Conservation (phyloP, 2,113 vertebrate species). For the Syngnathoides biaculeatus region DNA sequence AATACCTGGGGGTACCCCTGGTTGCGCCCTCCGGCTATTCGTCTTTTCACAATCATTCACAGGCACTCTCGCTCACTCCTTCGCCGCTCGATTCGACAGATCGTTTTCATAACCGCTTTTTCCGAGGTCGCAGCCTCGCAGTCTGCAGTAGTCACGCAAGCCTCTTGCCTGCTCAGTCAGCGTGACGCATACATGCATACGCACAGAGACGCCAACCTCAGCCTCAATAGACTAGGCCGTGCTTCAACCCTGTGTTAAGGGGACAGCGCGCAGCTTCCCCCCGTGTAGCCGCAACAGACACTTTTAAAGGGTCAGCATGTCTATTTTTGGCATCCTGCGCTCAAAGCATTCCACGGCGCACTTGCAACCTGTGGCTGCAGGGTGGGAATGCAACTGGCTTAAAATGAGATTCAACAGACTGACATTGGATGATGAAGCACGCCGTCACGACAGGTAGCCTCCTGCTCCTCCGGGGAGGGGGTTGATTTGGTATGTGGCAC, state of each 20-base stretch:
- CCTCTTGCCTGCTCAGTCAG: constrained; percentile 72
- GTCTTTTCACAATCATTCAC: constrained; percentile 67
- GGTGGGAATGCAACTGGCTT: constrained; percentile 18
- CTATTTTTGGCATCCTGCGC: constrained; percentile 61
- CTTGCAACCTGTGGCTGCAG: constrained; percentile 55
- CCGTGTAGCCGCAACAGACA: constrained; percentile 46
- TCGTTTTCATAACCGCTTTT: constrained; percentile 88
- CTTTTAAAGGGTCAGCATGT: constrained; percentile 55
- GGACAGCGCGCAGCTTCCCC: constrained; percentile 53
- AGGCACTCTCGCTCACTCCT: constrained; percentile 36
- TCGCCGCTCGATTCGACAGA: constrained; percentile 76
- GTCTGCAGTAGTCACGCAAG: constrained; percentile 90
- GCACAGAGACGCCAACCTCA: constrained; percentile 27
- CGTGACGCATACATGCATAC: constrained; percentile 42
- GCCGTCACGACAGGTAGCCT: constrained; percentile 8
- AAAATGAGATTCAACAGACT: constrained; percentile 9
- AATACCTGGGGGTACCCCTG: not conserved
- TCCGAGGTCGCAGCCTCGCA: constrained; percentile 83
- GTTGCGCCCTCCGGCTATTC: constrained; percentile 35
- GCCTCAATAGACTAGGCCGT: constrained; percentile 48
- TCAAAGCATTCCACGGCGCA: constrained; percentile 35
- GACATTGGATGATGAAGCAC: not conserved
- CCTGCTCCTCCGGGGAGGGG: constrained; percentile 3
- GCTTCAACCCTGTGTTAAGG: constrained; percentile 65
- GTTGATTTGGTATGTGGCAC: constrained; percentile 20